Percentiles rank a stretch among this genome's conserved stretches.
These are phyloP conservation scores for Leptopilina boulardi DNA, from an alignment of 1,140 invertebrate species.

Conservation along the genomic window DNA sequence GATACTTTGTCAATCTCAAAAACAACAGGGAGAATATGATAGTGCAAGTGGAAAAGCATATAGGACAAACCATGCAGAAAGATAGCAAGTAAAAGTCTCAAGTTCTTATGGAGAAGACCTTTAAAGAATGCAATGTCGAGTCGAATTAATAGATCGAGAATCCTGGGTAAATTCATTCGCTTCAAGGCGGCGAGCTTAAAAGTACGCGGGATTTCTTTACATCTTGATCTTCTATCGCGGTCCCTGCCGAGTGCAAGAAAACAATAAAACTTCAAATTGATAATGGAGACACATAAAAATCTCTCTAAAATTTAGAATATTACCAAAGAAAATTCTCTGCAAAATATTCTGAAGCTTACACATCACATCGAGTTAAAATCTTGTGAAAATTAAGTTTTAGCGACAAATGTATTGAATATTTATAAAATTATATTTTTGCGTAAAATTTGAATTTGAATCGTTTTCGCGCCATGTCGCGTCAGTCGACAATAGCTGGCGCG, in stretches of 20 bases:
- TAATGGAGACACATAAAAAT: background rate
- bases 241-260: constrained; percentile 3
- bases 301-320: background rate
- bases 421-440: too few species aligned
- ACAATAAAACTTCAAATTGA: background rate
- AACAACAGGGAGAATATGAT: background rate
- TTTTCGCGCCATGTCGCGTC: too few species aligned
- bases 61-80: constrained; percentile 59
- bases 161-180: constrained; percentile 73
- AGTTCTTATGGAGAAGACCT: constrained; percentile 64
- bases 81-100: constrained; percentile 58
- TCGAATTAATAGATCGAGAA: constrained; percentile 74
- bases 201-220: constrained; percentile 71
- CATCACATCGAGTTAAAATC: too few species aligned
- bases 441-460: too few species aligned
- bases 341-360: background rate
- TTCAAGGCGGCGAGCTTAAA: constrained; percentile 72
- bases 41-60: background rate
- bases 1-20: background rate
- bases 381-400: too few species aligned
- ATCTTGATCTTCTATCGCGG: constrained; percentile 67
- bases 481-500: too few species aligned
- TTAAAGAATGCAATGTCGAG: constrained; percentile 68
- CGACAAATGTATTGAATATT: too few species aligned
- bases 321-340: background rate